Evolutionary conservation across 2,113 vertebrate species (phyloP).

Genomic region (Toxotes chatareus): DNA sequence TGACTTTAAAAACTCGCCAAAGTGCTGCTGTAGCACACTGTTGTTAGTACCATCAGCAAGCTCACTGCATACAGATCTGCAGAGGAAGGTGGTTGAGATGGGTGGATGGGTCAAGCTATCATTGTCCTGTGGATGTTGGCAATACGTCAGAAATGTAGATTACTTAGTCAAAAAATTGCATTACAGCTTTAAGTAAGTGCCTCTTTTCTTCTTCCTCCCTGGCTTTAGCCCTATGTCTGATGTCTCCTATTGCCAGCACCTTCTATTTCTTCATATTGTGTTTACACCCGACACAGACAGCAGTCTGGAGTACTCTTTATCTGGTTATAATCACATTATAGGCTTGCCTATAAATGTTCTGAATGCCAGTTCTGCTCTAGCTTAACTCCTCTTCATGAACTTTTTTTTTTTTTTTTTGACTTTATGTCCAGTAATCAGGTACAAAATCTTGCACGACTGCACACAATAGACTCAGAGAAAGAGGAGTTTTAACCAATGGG

Average conservation of each 20-base stretch:
- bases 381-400: conserved; percentile 49
- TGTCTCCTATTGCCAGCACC: background rate
- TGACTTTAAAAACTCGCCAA: conserved; percentile 63
- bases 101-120: background rate
- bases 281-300: conserved; percentile 20
- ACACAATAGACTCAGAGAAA: conserved; percentile 69
- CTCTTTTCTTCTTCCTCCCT: background rate
- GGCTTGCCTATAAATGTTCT: conserved; percentile 16
- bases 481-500: conserved; percentile 74
- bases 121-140: background rate
- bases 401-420: conserved; percentile 59
- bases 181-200: background rate
- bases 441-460: conserved; percentile 62
- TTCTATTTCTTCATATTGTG: background rate
- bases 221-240: background rate
- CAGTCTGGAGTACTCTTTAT: conserved; percentile 20
- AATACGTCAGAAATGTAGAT: background rate
- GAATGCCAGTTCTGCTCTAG: conserved; percentile 18
- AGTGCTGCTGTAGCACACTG: conserved; percentile 13
- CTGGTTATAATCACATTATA: conserved; percentile 29
- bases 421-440: conserved; percentile 75
- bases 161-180: background rate
- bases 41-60: background rate
- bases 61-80: background rate
- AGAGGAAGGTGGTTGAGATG: background rate